Percentiles rank a stretch among this genome's conserved stretches.
These are phyloP conservation scores for Drosophila incognita DNA, from an alignment of 2,888 invertebrate species.

Conservation along the genomic window DNA sequence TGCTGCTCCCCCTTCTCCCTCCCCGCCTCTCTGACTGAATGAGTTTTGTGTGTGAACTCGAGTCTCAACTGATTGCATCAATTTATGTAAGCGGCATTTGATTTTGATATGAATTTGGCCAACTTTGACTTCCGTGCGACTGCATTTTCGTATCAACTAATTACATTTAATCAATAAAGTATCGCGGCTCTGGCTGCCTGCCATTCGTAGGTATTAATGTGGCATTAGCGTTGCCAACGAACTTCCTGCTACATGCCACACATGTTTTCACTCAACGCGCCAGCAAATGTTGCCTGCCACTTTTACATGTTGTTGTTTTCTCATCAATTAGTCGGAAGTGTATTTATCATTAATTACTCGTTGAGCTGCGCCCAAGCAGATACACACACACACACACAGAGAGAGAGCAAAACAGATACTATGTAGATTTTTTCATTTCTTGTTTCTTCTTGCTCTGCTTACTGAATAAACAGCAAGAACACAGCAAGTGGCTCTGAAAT, in stretches of 20 bases:
- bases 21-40: background rate
- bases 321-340: constrained; percentile 67
- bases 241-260: constrained; percentile 52
- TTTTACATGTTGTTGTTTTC: constrained; percentile 43
- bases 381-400: background rate
- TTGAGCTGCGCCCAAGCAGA: constrained; percentile 8
- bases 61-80: constrained; percentile 33
- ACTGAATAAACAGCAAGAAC: constrained; percentile 31
- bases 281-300: constrained; percentile 52
- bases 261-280: constrained; percentile 27
- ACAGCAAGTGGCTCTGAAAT: constrained; percentile 24
- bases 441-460: constrained; percentile 31
- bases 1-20: background rate
- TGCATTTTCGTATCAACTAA: constrained; percentile 29
- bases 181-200: constrained; percentile 4
- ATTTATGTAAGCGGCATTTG: constrained; percentile 24
- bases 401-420: background rate
- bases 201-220: constrained; percentile 44
- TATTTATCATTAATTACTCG: constrained; percentile 67
- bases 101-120: constrained; percentile 7
- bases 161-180: constrained; percentile 63
- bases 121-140: constrained; percentile 36
- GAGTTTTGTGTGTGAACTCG: background rate
- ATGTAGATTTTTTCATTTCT: constrained; percentile 13
- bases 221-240: constrained; percentile 60